Percentiles rank a stretch among this genome's conserved stretches.
These are phyloP conservation scores for Botia almorhae DNA, from an alignment of 2,797 vertebrate species.

Conservation along the genomic window DNA sequence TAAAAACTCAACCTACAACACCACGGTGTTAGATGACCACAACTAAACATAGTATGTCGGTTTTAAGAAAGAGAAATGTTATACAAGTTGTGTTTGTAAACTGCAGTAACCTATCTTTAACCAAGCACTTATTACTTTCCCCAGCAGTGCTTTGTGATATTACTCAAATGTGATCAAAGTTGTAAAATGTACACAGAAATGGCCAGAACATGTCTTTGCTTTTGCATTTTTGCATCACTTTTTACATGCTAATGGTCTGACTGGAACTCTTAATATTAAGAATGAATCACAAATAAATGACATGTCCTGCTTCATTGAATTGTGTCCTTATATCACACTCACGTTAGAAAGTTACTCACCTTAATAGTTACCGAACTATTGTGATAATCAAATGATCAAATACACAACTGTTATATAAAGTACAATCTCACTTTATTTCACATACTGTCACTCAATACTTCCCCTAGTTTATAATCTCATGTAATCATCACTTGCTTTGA, in stretches of 20 bases:
- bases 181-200: constrained; percentile 3
- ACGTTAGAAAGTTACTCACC: too few species aligned
- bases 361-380: too few species aligned
- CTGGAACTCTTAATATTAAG: not conserved
- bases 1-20: not conserved
- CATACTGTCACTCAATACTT: not conserved
- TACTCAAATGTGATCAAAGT: not conserved
- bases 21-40: not conserved
- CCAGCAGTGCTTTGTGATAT: not conserved
- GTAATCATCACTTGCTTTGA: not conserved
- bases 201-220: not conserved
- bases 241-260: not conserved
- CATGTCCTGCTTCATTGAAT: too few species aligned
- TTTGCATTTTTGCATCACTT: too few species aligned
- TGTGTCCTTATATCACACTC: too few species aligned
- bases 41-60: not conserved
- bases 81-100: not conserved
- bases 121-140: not conserved
- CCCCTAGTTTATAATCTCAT: not conserved
- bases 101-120: not conserved
- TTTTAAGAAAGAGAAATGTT: not conserved
- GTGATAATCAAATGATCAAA: too few species aligned
- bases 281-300: not conserved
- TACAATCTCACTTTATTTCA: not conserved
- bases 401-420: not conserved